These are phyloP conservation scores for Myrmecobius fasciatus DNA, from an alignment of 2,113 vertebrate genomes.

Conservation along the genomic window DNA sequence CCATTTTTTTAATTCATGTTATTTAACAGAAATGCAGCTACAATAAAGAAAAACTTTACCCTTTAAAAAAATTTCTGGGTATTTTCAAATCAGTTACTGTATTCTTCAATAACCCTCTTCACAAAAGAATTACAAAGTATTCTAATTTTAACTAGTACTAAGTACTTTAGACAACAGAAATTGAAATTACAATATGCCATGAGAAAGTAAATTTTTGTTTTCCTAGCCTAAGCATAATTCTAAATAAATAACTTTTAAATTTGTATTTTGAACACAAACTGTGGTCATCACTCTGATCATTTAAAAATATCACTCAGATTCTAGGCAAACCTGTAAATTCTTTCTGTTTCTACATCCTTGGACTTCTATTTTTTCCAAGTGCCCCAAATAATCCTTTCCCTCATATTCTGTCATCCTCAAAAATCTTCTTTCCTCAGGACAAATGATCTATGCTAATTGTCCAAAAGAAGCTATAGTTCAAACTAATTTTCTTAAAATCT, in stretches of 20 bases:
- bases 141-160: neutral
- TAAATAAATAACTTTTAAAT: neutral
- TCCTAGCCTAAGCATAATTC: fast-evolving
- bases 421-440: neutral
- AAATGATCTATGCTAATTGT: too few relatives aligned
- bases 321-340: neutral
- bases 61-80: neutral
- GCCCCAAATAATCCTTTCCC: neutral
- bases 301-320: too few relatives aligned
- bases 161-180: neutral
- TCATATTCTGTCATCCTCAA: neutral
- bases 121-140: neutral
- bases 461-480: neutral
- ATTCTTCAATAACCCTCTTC: neutral
- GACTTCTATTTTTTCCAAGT: neutral
- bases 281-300: too few relatives aligned
- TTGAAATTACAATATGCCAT: neutral
- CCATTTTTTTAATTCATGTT: neutral
- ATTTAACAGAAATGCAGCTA: neutral
- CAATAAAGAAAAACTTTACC: neutral
- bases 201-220: neutral
- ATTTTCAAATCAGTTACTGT: neutral
- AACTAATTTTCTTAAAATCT: neutral
- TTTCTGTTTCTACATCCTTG: neutral
- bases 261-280: neutral